phyloP scores from a whole-genome alignment of 2,113 vertebrate genomes.

The Petroica traversi region DNA sequence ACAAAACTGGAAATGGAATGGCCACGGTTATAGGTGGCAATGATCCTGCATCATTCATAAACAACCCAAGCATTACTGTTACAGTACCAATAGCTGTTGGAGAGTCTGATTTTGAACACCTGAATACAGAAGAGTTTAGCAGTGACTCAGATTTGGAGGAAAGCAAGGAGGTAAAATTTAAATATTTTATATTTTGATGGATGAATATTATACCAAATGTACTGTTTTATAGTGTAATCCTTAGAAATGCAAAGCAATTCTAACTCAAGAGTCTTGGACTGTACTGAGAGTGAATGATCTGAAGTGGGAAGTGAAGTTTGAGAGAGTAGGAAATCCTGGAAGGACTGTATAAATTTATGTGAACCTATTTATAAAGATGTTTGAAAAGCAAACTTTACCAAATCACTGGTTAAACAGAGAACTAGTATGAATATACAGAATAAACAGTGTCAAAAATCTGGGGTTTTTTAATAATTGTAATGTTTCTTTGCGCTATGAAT shows the following conservation, averaged over 20 bases:
- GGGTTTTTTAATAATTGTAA: background rate
- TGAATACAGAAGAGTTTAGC: slow-evolving; percentile 93
- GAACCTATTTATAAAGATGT: background rate
- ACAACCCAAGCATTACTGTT: slow-evolving; percentile 87
- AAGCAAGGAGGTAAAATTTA: slow-evolving; percentile 83
- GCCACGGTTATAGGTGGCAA: slow-evolving; percentile 72
- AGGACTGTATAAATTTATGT: background rate
- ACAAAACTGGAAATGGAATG: slow-evolving; percentile 78
- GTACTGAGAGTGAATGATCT: background rate
- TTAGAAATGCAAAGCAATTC: background rate
- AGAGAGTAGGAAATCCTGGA: background rate
- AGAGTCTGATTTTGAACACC: slow-evolving; percentile 94
- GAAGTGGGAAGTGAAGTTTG: background rate
- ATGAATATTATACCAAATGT: background rate
- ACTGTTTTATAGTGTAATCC: background rate
- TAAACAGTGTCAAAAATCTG: background rate
- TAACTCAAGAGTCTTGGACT: background rate
- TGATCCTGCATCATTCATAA: slow-evolving; percentile 84
- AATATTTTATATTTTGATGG: background rate
- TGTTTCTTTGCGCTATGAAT: background rate
- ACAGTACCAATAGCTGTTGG: slow-evolving; percentile 90
- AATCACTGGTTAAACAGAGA: background rate
- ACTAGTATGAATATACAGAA: background rate
- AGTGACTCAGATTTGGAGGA: slow-evolving; percentile 86
- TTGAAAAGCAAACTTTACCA: background rate